Percentiles rank a stretch among this genome's conserved stretches.
These are phyloP conservation scores for Thymelicus acteon DNA, from an alignment of 2,888 invertebrate genomes.

Conservation along the genomic window DNA sequence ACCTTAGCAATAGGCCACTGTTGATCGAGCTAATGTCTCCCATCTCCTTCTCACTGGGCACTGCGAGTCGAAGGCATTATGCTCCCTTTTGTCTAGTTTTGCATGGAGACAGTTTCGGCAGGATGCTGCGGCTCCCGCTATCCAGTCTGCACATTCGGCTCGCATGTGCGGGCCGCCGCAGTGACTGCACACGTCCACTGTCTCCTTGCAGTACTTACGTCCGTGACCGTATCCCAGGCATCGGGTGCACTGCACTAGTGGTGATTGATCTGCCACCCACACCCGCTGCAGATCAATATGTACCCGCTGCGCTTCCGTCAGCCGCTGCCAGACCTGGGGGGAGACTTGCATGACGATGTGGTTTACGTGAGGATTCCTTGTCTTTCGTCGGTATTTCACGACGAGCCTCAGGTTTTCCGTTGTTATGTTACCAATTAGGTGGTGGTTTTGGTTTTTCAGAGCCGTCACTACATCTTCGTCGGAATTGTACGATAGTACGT, in stretches of 20 bases:
- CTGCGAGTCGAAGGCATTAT: background rate
- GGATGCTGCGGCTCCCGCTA: background rate
- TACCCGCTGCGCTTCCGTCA: no score
- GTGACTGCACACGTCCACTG: constrained; percentile 13
- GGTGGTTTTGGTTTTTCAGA: background rate
- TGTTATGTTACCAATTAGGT: no score
- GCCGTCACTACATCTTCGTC: background rate
- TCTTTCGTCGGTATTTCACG: no score
- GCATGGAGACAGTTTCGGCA: background rate
- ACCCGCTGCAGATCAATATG: background rate
- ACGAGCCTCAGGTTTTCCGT: no score
- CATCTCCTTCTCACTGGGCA: background rate
- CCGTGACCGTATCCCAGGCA: constrained; percentile 20
- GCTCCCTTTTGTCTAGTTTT: background rate
- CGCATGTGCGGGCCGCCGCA: constrained; percentile 3
- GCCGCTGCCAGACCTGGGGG: no score
- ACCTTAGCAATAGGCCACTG: background rate
- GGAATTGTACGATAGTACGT: background rate
- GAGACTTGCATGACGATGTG: no score
- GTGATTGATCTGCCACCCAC: background rate
- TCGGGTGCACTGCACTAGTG: constrained; percentile 3
- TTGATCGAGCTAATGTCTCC: background rate
- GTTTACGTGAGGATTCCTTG: no score
- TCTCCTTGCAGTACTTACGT: background rate
- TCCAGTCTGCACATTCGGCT: constrained; percentile 6